Conservation (phyloP, 92 coral and sea anemone genomes). For the Phenganax stokvisi region DNA sequence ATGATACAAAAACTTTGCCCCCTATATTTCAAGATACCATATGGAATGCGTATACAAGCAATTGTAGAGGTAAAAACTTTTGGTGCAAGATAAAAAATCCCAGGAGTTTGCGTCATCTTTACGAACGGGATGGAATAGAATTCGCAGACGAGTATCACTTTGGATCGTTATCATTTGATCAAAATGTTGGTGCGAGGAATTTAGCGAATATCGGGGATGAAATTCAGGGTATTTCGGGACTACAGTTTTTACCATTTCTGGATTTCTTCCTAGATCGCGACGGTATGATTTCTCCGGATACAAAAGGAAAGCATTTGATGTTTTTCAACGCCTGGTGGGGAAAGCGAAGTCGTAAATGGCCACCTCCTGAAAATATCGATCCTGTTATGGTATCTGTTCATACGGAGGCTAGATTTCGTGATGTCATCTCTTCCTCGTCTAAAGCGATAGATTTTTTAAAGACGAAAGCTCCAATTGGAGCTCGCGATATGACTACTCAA, state of each 20-base stretch:
- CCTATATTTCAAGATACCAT: background rate
- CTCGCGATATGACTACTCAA: constrained; percentile 11
- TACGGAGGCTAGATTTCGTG: background rate
- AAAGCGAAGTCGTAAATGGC: constrained; percentile 1
- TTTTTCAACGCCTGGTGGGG: constrained; percentile 46
- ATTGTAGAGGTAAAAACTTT: background rate
- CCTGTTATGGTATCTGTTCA: constrained; percentile 44
- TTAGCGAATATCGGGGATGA: constrained; percentile 36
- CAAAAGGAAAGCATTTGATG: background rate
- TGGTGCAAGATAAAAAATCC: background rate
- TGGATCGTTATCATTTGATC: constrained; percentile 35
- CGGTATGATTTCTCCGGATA: background rate
- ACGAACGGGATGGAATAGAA: too few relatives aligned
- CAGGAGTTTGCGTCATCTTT: too few relatives aligned
- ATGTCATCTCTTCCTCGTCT: background rate
- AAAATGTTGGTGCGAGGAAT: background rate
- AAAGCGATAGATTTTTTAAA: constrained; percentile 2
- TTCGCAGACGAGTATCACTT: background rate
- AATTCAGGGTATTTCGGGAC: constrained; percentile 40
- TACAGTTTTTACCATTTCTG: constrained; percentile 36
- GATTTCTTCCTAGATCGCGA: constrained; percentile 22
- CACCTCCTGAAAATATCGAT: constrained; percentile 29
- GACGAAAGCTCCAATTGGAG: constrained; percentile 35
- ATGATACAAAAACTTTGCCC: background rate
- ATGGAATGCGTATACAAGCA: background rate